Percentiles rank a stretch among this genome's conserved stretches.
Conservation (phyloP, 2,797 vertebrate species). For the Sus cebifrons region DNA sequence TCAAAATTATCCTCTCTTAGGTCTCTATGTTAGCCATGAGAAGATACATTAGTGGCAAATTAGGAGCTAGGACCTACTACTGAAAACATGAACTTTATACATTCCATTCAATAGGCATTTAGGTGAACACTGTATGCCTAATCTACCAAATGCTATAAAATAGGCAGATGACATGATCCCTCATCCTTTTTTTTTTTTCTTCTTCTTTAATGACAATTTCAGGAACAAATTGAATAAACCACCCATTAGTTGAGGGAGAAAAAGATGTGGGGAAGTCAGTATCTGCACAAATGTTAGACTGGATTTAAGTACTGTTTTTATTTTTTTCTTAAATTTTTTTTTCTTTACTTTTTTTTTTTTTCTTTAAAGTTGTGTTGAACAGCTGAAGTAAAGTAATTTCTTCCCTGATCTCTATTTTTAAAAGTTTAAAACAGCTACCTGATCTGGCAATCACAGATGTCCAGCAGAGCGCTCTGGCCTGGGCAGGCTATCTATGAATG, state of each 20-base stretch:
- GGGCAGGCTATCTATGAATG: background rate
- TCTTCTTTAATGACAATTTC: background rate
- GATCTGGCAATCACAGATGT: background rate
- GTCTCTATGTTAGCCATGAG: background rate
- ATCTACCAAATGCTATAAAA: background rate
- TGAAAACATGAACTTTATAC: conserved; percentile 29
- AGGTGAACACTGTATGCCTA: background rate
- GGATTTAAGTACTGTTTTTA: background rate
- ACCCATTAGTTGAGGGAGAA: background rate
- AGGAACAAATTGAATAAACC: background rate
- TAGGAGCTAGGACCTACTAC: background rate
- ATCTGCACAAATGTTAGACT: background rate
- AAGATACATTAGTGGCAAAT: background rate
- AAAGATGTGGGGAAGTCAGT: background rate
- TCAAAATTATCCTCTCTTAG: background rate
- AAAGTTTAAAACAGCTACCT: background rate
- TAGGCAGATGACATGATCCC: background rate
- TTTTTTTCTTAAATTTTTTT: background rate
- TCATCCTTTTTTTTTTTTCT: background rate
- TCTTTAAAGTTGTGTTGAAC: background rate
- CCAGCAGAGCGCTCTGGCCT: background rate
- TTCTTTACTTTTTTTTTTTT: background rate
- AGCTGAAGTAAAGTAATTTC: background rate
- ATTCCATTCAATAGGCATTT: conserved; percentile 2
- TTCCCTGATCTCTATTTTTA: background rate